These are phyloP conservation scores for Gymnoscopelus microlampas DNA, from an alignment of 2,797 vertebrate genomes.

Conservation along the genomic window DNA sequence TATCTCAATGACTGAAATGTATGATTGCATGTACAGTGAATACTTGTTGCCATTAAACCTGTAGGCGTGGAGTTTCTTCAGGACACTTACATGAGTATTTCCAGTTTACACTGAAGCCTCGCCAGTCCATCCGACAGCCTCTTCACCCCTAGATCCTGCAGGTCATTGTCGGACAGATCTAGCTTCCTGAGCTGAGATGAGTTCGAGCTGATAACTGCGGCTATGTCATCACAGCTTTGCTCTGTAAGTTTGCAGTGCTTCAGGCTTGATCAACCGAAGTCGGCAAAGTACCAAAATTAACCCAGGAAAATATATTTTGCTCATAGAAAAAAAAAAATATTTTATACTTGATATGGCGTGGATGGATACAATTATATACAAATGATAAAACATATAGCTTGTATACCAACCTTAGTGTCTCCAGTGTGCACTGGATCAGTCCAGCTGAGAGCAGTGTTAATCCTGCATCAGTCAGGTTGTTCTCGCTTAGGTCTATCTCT, in stretches of 20 bases:
- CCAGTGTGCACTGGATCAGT: slow-evolving; percentile 53
- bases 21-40: too few species aligned
- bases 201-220: slow-evolving; percentile 49
- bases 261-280: slow-evolving; percentile 49
- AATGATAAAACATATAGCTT: background rate
- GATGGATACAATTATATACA: background rate
- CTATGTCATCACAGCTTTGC: slow-evolving; percentile 36
- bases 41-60: too few species aligned
- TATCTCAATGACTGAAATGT: too few species aligned
- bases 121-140: slow-evolving; percentile 49
- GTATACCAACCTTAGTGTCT: slow-evolving; percentile 56
- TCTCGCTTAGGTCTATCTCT: slow-evolving; percentile 67
- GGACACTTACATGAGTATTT: slow-evolving; percentile 59
- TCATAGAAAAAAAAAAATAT: background rate
- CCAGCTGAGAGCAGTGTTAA: slow-evolving; percentile 44
- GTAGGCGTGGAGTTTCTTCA: background rate
- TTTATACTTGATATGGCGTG: too few species aligned
- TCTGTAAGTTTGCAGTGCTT: slow-evolving; percentile 62
- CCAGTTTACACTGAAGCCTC: slow-evolving; percentile 60
- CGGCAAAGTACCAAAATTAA: background rate
- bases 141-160: slow-evolving; percentile 56
- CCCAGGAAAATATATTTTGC: too few species aligned
- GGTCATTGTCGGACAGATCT: slow-evolving; percentile 71
- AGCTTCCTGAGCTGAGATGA: slow-evolving; percentile 54
- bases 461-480: slow-evolving; percentile 66